Conservation (phyloP, 2,888 invertebrate species). For the Eupelmus urozonus region DNA sequence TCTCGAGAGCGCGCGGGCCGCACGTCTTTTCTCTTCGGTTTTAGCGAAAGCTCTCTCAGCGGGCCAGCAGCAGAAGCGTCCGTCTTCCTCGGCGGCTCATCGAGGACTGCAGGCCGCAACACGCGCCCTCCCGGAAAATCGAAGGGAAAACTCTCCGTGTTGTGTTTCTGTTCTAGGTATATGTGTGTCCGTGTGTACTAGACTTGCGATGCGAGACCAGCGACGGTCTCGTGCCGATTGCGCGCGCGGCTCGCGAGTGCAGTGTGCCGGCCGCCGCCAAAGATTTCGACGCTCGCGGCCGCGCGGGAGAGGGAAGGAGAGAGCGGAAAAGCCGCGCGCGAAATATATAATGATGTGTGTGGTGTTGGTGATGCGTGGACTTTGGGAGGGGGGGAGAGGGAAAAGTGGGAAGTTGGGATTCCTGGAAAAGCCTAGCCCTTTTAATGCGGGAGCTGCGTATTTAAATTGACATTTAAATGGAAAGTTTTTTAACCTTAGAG, state of each 20-base stretch:
- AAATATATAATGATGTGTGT: not conserved
- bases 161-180: not conserved
- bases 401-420: not conserved
- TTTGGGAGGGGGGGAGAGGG: not conserved
- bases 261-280: no score
- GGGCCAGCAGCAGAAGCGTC: not conserved
- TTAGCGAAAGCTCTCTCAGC: not conserved
- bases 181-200: not conserved
- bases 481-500: no score
- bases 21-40: not conserved
- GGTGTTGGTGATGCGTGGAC: no score
- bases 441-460: no score
- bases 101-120: constrained; percentile 22
- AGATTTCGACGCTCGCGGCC: constrained; percentile 15
- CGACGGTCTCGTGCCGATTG: constrained; percentile 45
- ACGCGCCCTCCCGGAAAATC: not conserved
- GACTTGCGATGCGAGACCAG: constrained; percentile 16
- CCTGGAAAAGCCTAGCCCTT: no score
- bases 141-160: not conserved
- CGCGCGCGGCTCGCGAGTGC: not conserved
- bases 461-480: no score
- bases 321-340: constrained; percentile 23
- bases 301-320: constrained; percentile 10
- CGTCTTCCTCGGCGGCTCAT: constrained; percentile 16
- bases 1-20: not conserved